These are phyloP conservation scores for Hyperopisus bebe DNA, from an alignment of 2,113 vertebrate species.

Conservation along the genomic window DNA sequence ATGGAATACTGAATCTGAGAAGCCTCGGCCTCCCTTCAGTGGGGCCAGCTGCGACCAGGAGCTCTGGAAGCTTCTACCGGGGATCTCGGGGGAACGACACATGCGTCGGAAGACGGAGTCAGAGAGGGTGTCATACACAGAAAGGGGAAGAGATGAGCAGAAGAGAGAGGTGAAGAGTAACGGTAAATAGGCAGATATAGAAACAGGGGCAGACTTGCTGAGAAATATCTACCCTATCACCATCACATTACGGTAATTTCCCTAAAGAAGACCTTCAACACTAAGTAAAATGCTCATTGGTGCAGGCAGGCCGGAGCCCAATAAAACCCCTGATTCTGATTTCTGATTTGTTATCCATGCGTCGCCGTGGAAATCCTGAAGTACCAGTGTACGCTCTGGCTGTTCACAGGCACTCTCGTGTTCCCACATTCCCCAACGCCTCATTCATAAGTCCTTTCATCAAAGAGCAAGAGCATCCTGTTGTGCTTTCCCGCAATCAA, in stretches of 20 bases:
- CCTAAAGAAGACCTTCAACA: not conserved
- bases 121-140: not conserved
- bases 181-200: not conserved
- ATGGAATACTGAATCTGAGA: not conserved
- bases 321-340: not conserved
- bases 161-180: not conserved
- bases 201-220: not conserved
- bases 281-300: not conserved
- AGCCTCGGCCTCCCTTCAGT: not conserved
- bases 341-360: not conserved
- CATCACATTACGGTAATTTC: not conserved
- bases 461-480: not conserved
- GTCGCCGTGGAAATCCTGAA: not conserved
- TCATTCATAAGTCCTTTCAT: not conserved
- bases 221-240: not conserved
- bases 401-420: not conserved
- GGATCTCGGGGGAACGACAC: constrained; percentile 56
- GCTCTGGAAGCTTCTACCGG: constrained; percentile 65
- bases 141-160: not conserved
- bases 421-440: not conserved
- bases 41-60: constrained; percentile 39
- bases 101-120: not conserved
- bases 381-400: not conserved
- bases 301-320: not conserved
- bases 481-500: not conserved